Base-by-base conservation (phyloP, 2,888 invertebrate species). In the Bombylius discolor region DNA sequence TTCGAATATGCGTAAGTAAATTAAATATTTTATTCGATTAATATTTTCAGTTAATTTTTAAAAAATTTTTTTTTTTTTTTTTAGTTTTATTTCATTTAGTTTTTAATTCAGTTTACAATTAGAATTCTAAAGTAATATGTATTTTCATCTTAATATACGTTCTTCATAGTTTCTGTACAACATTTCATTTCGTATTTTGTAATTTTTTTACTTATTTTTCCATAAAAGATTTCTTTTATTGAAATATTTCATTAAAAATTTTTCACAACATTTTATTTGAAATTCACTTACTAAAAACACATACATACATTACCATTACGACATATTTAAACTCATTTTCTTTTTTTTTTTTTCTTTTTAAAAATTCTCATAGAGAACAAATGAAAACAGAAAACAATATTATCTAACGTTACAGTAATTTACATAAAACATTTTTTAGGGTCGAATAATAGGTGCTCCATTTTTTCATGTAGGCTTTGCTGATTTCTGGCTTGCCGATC, bases 401-500 rank as follows among this genome's bases (percentile, higher is more conserved):
- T 23, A 23, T 23, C 23, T 23, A 23, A 23, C 23, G 23, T 23
- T 23, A 23, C 23, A 23, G 23, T 23, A 23, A 23, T 23, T 23
- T 23, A 23, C 23, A 23, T 23, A 23, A 23, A 44, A 44, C 4
- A 23, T 59, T 58, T 53, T 76, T 53, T 71, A 90, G 90, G 86
- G 85, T 60, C 82, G 89, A 55, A 87, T 95, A 62, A 67, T 94
- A 50, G 82, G 88, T 44, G 93, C 97, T 0, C 97, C 97, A 31
- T 94, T 96, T 69, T 86, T 89, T 68, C 90, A 89, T 63, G 97
- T 98, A 9, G 83, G 89, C 48, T 98, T 97, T 70, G 95, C 97
- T 33, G 97, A 98, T 77, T 98, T 98, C 81, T 98, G 97, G 97
- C 83, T 98, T 71, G 97, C 95, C 6, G 97, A 98, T 78, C 98